These are phyloP conservation scores for Andricus quercusramuli DNA, from an alignment of 2,888 invertebrate species.

Conservation along the genomic window DNA sequence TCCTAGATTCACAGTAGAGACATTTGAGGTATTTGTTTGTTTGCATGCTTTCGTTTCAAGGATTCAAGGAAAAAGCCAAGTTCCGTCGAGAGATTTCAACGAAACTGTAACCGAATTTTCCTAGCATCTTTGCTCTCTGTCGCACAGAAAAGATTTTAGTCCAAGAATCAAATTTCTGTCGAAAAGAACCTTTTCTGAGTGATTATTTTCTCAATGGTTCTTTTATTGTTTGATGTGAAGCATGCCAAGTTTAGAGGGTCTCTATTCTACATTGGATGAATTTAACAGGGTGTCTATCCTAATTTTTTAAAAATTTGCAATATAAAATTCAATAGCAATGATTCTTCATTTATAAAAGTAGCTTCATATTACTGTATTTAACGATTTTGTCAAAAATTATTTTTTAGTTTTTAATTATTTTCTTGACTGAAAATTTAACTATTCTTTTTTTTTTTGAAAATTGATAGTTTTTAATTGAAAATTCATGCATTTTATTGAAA, in stretches of 20 bases:
- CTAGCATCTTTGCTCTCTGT: slow-evolving; percentile 15
- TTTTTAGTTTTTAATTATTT: too few species aligned
- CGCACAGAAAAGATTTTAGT: not conserved
- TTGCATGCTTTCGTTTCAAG: slow-evolving; percentile 42
- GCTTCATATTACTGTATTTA: too few species aligned
- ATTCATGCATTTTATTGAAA: too few species aligned
- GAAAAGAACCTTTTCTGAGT: not conserved
- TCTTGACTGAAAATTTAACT: too few species aligned
- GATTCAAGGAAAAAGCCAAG: slow-evolving; percentile 24
- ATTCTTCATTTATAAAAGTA: too few species aligned
- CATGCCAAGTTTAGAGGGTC: not conserved
- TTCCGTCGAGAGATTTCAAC: slow-evolving; percentile 1
- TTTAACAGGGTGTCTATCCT: not conserved
- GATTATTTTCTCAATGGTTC: not conserved
- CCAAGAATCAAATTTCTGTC: not conserved
- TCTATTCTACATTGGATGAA: not conserved
- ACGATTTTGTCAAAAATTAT: too few species aligned
- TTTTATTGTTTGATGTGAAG: not conserved
- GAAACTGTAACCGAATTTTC: slow-evolving; percentile 18
- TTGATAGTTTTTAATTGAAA: too few species aligned
- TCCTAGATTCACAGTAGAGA: slow-evolving; percentile 77
- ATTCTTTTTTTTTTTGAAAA: too few species aligned
- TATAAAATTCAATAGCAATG: too few species aligned
- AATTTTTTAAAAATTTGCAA: too few species aligned
- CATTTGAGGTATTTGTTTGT: slow-evolving; percentile 71